A percentile compares a stretch with the other conserved stretches of the same genome.
phyloP scores from a whole-genome alignment of 2,797 vertebrate species.

The Oophaga sylvatica region DNA sequence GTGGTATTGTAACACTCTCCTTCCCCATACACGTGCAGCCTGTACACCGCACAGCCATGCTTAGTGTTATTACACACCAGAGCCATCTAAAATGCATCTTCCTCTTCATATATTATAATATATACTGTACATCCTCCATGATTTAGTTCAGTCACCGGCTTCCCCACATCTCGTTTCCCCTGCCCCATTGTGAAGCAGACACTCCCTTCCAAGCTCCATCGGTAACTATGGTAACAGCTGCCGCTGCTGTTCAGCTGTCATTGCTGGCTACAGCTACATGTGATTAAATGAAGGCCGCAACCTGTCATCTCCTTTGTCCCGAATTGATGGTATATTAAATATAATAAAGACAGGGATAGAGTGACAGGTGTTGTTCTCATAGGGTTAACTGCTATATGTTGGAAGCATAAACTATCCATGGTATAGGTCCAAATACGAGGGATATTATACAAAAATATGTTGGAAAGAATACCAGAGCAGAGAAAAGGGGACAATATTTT shows the following conservation, averaged over 20 bases:
- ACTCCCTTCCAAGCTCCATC: slow-evolving; percentile 11
- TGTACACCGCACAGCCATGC: not conserved
- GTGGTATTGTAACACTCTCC: not conserved
- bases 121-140: slow-evolving; percentile 8
- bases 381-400: not conserved
- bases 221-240: slow-evolving; percentile 35
- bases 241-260: slow-evolving; percentile 35
- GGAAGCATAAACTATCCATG: not conserved
- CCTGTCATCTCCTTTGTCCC: slow-evolving; percentile 20
- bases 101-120: not conserved
- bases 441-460: not conserved
- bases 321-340: slow-evolving; percentile 1
- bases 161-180: slow-evolving; percentile 24
- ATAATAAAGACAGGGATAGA: slow-evolving; percentile 16
- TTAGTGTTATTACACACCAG: slow-evolving; percentile 1
- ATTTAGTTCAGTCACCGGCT: slow-evolving; percentile 33
- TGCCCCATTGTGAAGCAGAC: slow-evolving; percentile 43
- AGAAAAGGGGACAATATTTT: not conserved
- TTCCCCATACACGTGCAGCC: not conserved
- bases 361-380: not conserved
- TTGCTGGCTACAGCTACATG: slow-evolving; percentile 8
- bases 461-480: not conserved
- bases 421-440: not conserved
- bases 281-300: slow-evolving; percentile 40
- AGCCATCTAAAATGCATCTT: not conserved